Conservation (phyloP, 23 tunicate genomes). For the Halocynthia roretzi region DNA sequence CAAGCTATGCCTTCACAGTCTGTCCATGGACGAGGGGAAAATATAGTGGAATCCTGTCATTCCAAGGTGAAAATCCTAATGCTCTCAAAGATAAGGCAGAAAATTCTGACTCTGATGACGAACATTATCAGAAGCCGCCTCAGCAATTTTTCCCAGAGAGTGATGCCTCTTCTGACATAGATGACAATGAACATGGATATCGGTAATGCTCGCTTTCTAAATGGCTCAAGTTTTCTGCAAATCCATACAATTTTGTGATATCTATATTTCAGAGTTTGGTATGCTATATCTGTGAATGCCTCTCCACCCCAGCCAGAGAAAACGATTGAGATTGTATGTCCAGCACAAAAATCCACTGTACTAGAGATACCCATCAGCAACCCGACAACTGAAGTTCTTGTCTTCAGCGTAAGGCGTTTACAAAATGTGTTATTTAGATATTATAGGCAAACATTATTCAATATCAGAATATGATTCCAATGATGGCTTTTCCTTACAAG, state of each 20-base stretch:
- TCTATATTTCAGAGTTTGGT: slow-evolving; percentile 72
- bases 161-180: too few relatives aligned
- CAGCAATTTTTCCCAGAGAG: too few relatives aligned
- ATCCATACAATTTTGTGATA: background rate
- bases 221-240: too few relatives aligned
- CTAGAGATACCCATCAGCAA: slow-evolving; percentile 65
- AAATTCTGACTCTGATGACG: slow-evolving; percentile 75
- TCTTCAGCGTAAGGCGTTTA: slow-evolving; percentile 39
- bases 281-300: slow-evolving; percentile 43
- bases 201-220: too few relatives aligned
- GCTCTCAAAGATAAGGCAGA: slow-evolving; percentile 17
- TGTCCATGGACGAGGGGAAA: slow-evolving; percentile 72
- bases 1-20: slow-evolving; percentile 57
- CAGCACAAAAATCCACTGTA: slow-evolving; percentile 42
- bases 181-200: too few relatives aligned
- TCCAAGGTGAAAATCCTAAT: slow-evolving; percentile 62
- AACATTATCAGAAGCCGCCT: background rate
- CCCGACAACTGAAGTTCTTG: slow-evolving; percentile 52
- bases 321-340: slow-evolving; percentile 45
- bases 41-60: slow-evolving; percentile 56
- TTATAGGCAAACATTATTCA: too few relatives aligned
- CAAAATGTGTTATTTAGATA: too few relatives aligned
- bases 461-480: too few relatives aligned
- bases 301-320: slow-evolving; percentile 55
- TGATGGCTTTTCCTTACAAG: too few relatives aligned